Evolutionary conservation across 2,888 invertebrate species (phyloP).

Genomic region (Leptinotarsa peninsularis): DNA sequence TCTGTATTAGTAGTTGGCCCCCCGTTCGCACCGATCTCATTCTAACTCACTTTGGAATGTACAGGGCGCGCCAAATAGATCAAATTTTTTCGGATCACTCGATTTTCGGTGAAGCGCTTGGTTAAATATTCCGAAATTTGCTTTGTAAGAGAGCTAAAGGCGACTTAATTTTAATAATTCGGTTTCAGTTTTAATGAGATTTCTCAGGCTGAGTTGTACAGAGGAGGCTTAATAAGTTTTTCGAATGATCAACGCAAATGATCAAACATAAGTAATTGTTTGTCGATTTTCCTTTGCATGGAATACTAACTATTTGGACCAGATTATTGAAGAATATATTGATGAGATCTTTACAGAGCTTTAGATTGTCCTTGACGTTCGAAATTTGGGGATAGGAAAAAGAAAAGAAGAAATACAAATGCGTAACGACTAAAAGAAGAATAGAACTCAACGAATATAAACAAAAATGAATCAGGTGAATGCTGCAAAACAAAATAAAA

Average conservation of each 20-base stretch:
- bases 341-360: too few relatives aligned
- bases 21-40: slow-evolving; percentile 54
- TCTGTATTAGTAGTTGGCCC: slow-evolving; percentile 53
- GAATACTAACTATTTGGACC: too few relatives aligned
- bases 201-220: slow-evolving; percentile 7
- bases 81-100: slow-evolving; percentile 14
- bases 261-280: too few relatives aligned
- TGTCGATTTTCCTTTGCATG: too few relatives aligned
- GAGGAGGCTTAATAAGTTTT: neutral
- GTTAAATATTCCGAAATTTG: slow-evolving; percentile 5
- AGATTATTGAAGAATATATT: too few relatives aligned
- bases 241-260: neutral
- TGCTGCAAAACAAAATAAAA: too few relatives aligned
- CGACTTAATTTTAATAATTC: slow-evolving; percentile 27
- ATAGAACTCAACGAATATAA: too few relatives aligned
- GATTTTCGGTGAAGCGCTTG: neutral
- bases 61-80: slow-evolving; percentile 38
- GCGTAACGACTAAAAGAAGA: too few relatives aligned
- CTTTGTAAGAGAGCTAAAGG: slow-evolving; percentile 16
- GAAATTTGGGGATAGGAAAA: too few relatives aligned
- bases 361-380: too few relatives aligned
- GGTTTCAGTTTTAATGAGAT: slow-evolving; percentile 21
- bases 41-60: slow-evolving; percentile 59
- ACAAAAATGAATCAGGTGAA: too few relatives aligned
- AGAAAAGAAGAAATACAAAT: too few relatives aligned